phyloP scores from a whole-genome alignment of 2,888 invertebrate species.

The Scaptomyza tumidula region DNA sequence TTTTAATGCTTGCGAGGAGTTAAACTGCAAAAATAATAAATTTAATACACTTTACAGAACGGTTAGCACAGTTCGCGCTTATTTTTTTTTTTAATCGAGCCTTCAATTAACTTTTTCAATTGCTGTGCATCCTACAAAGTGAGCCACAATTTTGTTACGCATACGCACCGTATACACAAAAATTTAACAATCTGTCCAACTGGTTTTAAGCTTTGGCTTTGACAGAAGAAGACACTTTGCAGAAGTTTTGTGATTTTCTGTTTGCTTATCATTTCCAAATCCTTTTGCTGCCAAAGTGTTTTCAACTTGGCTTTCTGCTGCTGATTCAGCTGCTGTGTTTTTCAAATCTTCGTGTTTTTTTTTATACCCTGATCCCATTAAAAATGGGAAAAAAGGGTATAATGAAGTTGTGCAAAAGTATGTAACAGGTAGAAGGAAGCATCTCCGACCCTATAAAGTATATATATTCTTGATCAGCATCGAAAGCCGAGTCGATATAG shows the following conservation, averaged over 20 bases:
- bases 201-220: slow-evolving; percentile 60
- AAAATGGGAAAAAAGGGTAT: too few relatives aligned
- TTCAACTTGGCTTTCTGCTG: slow-evolving; percentile 68
- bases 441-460: too few relatives aligned
- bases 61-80: slow-evolving; percentile 23
- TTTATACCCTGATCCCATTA: too few relatives aligned
- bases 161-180: slow-evolving; percentile 60
- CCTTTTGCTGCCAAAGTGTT: slow-evolving; percentile 63
- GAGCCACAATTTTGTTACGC: slow-evolving; percentile 60
- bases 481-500: too few relatives aligned
- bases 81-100: not conserved
- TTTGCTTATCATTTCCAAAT: slow-evolving; percentile 71
- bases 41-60: slow-evolving; percentile 47
- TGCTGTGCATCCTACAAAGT: slow-evolving; percentile 1
- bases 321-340: slow-evolving; percentile 21
- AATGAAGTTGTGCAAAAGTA: too few relatives aligned
- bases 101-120: slow-evolving; percentile 46
- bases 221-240: slow-evolving; percentile 56
- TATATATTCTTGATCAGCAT: too few relatives aligned
- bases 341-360: not conserved
- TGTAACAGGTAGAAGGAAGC: too few relatives aligned
- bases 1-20: slow-evolving; percentile 49
- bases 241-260: slow-evolving; percentile 54
- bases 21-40: slow-evolving; percentile 42
- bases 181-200: slow-evolving; percentile 30